Base-by-base conservation (phyloP, 2,888 invertebrate species). In the Steinernema hermaphroditum region DNA sequence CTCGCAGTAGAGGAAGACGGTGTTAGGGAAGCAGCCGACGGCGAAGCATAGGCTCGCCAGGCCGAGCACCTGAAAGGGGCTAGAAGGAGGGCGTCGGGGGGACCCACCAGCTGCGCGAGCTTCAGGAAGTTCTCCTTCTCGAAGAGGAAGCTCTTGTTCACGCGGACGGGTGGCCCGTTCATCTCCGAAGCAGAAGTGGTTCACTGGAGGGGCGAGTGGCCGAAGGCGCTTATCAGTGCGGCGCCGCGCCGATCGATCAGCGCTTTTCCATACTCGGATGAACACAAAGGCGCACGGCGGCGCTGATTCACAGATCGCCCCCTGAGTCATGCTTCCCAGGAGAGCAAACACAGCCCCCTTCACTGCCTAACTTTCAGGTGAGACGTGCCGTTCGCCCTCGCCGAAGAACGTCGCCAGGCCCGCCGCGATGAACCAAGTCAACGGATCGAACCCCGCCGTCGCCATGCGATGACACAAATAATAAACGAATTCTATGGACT, bases 1-100 rank as follows among this genome's bases (percentile, higher is more conserved):
- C 92, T 2, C 96, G 91, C 54, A 98, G 89, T 88, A 16, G 27
- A 29, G 70, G 32, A 29, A 32, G n/a, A 29, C 16, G 34, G 27
- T 32, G 62, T 62, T 62, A 1, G 62, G 62, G 62, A 32, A 62
- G 32, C 62, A 62, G 32, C 32, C 62, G 29, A 62, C n/a, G 27
- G 62, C 62, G 62, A 62, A 34, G 32, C 32, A 12, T 1, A 62
- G 32, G 16, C 62, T 29, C 32, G 16, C 32, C 27, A 62, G 62
- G 4, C 62, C 62, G 32, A 62, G 62, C 4, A 62, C 34, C 82
- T 81, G 72, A 54, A 78, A 76, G 9, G 32, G 37, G n/a, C n/a
- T 41, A 8, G 68, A 4, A 24, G 14, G 19, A 27, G 27, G 24
- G 29, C 9, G 8, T 24, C 24, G 9, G 50, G 43, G 62, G 14